Evolutionary conservation across 1,140 invertebrate species (phyloP), one percentile per base, ranked within the genome.

Genomic region (Hirudo medicinalis): DNA sequence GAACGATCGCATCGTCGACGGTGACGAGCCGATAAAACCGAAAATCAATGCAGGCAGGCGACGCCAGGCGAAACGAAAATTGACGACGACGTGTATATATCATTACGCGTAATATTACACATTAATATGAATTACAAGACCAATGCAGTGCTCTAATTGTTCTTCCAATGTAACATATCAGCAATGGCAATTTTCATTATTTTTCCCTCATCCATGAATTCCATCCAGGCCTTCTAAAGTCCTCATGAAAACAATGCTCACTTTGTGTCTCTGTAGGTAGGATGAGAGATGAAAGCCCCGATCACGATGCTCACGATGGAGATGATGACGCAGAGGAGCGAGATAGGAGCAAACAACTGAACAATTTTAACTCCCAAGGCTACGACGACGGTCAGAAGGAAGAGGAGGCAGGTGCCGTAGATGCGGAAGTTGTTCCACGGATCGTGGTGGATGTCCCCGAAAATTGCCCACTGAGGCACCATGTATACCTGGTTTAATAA

Each of bases 341-440:
- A 94, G 27, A 99, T 86, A 0, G 94, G 89, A 15, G 96, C 96
- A 80, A 99, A 96, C 84, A 97, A 97, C 85, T 97, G 98, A 75
- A 99, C 97, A 80, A 99, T 97, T 77, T 91, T 91, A 15, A 99
- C 95, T 27, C 97, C 97, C 69, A 98, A 84, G 81, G 92, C 97
- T 67, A 99, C 96, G 77, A 98, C 92, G 55, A 89, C 86, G n/a
- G 92, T 91, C 87, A 99, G 92, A 53, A 97, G 81, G 54, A 91
- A 78, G 3, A 99, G 87, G 54, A 99, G 82, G 53, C 88, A 79
- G 1, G 94, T 93, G 36, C 97, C 97, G 80, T 97, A 99, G 11
- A 98, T 89, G 29, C 97, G 87, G 82, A 95, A 98, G 83, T 98
- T 98, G 85, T 99, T 94, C 83, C 80, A 79, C 2, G 72, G 67